Base-by-base conservation (phyloP, 64 coral and sea anemone species). In the Actinia equina region DNA sequence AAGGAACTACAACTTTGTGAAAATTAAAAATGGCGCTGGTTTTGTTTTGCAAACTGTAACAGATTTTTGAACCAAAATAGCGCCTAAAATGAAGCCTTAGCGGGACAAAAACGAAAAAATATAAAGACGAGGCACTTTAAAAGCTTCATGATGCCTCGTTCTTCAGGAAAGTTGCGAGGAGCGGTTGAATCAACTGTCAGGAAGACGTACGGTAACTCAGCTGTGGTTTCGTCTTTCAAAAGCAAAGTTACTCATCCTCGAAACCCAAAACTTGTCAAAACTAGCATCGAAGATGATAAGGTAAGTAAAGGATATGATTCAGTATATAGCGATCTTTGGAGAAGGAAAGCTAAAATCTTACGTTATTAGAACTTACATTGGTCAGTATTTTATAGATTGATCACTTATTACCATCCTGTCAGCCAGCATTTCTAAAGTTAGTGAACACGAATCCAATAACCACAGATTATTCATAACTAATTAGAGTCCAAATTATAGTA, bases 251-350 rank as follows among this genome's bases (percentile, higher is more conserved):
- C 90, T 71, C 94, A 93, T 84, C 94, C 94, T 15, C 89, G 94
- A 84, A 96, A 96, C 85, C 94, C 94, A 17, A 96, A 96, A 77
- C 94, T 96, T 88, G 94, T 96, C 2, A 93, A 87, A 87, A 90
- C 89, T 80, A 79, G 88, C 63, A 43, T 93, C 52, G 94, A 96
- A 82, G 94, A 96, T 88, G 94, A 96, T 60, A 96, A 96, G 91
- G 94, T 96, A 86, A 51, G 46, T 84, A 6, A 23, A 41, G 12
- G 69, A 74, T 74, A 74, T 0, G 6, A 65, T 20, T 22, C 5
- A 65, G 62, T 22, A 65, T 22, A n/a, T 57, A 11, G 55, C 55
- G 11, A 57, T 57, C 55, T 7, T 7, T 65, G 17, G 62, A 65
- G 18, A 65, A 65, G 3, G 11, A 57, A 12, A 57, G 55, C 55